Evolutionary conservation across 2,888 invertebrate species (phyloP).

Genomic region (Himalopsyche tibetana): DNA sequence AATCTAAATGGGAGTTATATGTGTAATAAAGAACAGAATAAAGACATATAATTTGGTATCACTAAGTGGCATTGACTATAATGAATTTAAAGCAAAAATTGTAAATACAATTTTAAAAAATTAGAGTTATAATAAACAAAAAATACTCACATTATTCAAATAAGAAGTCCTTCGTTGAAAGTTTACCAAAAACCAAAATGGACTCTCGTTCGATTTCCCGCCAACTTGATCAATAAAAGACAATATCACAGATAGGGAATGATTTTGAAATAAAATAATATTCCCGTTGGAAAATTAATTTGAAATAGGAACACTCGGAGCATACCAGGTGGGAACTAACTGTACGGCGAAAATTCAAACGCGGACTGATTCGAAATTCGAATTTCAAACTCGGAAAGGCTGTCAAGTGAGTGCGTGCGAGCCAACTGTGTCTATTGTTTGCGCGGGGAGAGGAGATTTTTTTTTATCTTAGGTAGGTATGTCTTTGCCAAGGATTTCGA

Average conservation of each 20-base stretch:
- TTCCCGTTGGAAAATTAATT: constrained; percentile 10
- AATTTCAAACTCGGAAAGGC: constrained; percentile 34
- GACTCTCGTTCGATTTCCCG: not conserved
- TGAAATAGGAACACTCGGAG: constrained; percentile 12
- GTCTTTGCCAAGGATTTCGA: constrained; percentile 31
- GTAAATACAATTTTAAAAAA: too few relatives aligned
- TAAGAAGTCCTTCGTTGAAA: not conserved
- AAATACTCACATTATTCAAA: not conserved
- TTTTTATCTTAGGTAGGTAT: constrained; percentile 8
- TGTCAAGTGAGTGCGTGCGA: constrained; percentile 29
- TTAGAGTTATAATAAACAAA: not conserved
- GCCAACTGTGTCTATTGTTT: constrained; percentile 29
- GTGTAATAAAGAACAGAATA: too few relatives aligned
- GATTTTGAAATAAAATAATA: constrained; percentile 5
- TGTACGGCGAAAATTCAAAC: constrained; percentile 28
- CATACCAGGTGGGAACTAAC: constrained; percentile 22
- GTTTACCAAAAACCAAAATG: not conserved
- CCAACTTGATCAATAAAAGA: not conserved
- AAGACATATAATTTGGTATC: too few relatives aligned
- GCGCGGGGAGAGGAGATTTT: constrained; percentile 24
- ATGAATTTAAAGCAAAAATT: not conserved
- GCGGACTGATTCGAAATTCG: constrained; percentile 26
- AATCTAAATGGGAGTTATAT: too few relatives aligned
- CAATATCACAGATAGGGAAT: not conserved
- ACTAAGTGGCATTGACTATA: too few relatives aligned